Evolutionary conservation across 2,113 vertebrate species (phyloP).

Genomic region (Coptodon rendalli): DNA sequence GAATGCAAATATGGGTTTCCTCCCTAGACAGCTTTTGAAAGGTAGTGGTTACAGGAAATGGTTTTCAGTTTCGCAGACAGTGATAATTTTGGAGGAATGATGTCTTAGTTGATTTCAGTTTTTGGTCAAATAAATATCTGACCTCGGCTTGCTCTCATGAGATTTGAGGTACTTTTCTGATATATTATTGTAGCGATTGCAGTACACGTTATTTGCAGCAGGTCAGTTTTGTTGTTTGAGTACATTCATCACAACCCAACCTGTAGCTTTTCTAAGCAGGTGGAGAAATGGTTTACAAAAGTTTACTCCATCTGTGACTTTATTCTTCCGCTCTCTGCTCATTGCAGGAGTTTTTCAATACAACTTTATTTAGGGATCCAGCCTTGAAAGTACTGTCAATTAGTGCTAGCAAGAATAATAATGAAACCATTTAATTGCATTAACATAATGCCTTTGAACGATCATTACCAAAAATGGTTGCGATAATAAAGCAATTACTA

Average conservation of each 20-base stretch:
- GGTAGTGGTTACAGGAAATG: conserved; percentile 19
- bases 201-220: neutral
- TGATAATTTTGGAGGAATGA: conserved; percentile 3
- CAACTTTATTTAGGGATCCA: conserved; percentile 38
- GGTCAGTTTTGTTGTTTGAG: neutral
- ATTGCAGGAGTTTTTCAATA: conserved; percentile 1
- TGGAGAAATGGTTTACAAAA: neutral
- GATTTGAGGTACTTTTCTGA: neutral
- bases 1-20: conserved; percentile 51
- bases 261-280: neutral
- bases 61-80: neutral
- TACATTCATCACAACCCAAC: neutral
- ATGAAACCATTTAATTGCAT: conserved; percentile 69
- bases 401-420: conserved; percentile 56
- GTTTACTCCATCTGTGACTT: neutral
- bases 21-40: conserved; percentile 37
- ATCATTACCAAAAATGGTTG: conserved; percentile 70
- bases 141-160: neutral
- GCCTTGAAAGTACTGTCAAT: conserved; percentile 50
- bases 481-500: conserved; percentile 72
- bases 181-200: neutral
- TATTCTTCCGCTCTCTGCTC: neutral
- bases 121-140: neutral
- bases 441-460: conserved; percentile 72
- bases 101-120: neutral